These are phyloP conservation scores for Dolichopus griseipennis DNA, from an alignment of 2,888 invertebrate genomes.

Conservation along the genomic window DNA sequence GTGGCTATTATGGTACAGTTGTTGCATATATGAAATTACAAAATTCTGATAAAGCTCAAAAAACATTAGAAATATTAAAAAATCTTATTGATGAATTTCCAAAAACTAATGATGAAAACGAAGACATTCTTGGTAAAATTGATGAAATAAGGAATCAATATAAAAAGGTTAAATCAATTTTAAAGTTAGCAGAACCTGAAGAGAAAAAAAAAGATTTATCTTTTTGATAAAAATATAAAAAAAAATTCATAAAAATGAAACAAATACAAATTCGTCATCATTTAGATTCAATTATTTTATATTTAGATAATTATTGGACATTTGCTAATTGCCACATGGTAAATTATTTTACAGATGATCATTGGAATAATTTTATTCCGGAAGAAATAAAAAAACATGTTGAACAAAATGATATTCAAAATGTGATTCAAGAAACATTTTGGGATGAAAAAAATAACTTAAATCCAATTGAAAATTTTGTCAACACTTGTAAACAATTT, in stretches of 20 bases:
- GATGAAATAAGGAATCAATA: slow-evolving; percentile 59
- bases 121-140: slow-evolving; percentile 55
- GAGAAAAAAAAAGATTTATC: slow-evolving; percentile 29
- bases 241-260: slow-evolving; percentile 18
- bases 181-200: slow-evolving; percentile 30
- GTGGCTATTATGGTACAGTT: slow-evolving; percentile 58
- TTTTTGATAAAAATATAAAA: slow-evolving; percentile 25
- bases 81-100: slow-evolving; percentile 58
- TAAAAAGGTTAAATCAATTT: slow-evolving; percentile 57
- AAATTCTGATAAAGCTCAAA: slow-evolving; percentile 48
- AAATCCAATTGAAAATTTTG: slow-evolving; percentile 23
- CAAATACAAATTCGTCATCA: slow-evolving; percentile 34
- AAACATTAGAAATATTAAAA: slow-evolving; percentile 50
- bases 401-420: slow-evolving; percentile 35
- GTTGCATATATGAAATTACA: slow-evolving; percentile 44
- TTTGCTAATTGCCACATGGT: slow-evolving; percentile 73
- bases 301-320: slow-evolving; percentile 51
- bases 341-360: slow-evolving; percentile 57
- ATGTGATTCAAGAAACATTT: slow-evolving; percentile 45
- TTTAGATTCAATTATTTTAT: slow-evolving; percentile 48
- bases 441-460: slow-evolving; percentile 38
- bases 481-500: slow-evolving; percentile 17
- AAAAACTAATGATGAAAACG: slow-evolving; percentile 51
- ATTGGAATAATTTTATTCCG: slow-evolving; percentile 57
- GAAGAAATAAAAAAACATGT: slow-evolving; percentile 47